Percentiles rank a stretch among this genome's conserved stretches.
These are phyloP conservation scores for Drosophila elegans DNA, from an alignment of 1,140 invertebrate genomes.

Conservation along the genomic window DNA sequence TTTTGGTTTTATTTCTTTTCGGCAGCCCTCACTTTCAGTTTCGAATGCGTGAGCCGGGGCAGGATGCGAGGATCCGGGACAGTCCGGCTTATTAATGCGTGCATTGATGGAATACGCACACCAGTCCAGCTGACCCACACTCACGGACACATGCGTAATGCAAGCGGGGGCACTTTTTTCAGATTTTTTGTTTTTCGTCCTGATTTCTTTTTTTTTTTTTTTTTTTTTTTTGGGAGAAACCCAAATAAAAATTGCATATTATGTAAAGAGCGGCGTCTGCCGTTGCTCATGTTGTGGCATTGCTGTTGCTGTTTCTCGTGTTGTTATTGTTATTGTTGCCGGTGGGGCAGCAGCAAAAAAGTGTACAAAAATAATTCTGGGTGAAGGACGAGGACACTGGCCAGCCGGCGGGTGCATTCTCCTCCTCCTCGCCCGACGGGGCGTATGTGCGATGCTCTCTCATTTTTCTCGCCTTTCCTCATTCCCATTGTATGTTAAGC, in stretches of 20 bases:
- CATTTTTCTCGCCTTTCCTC: constrained; percentile 50
- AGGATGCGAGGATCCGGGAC: constrained; percentile 25
- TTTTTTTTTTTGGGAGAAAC: constrained; percentile 47
- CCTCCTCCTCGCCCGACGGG: constrained; percentile 26
- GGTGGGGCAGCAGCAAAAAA: constrained; percentile 41
- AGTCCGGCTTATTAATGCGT: constrained; percentile 77
- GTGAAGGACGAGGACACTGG: constrained; percentile 81
- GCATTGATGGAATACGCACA: constrained; percentile 78
- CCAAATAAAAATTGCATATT: constrained; percentile 83
- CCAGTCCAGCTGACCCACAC: constrained; percentile 27
- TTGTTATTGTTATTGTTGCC: constrained; percentile 38
- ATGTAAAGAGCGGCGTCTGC: constrained; percentile 70
- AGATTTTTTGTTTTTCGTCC: constrained; percentile 14
- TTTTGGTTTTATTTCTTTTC: constrained; percentile 41
- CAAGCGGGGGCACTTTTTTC: constrained; percentile 26
- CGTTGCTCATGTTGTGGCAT: constrained; percentile 49
- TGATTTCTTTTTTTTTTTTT: constrained; percentile 37
- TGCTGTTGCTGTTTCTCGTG: constrained; percentile 8
- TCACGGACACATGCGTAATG: constrained; percentile 70
- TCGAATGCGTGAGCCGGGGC: constrained; percentile 41
- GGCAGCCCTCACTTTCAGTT: constrained; percentile 60
- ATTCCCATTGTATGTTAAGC: constrained; percentile 56
- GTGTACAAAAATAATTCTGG: constrained; percentile 83
- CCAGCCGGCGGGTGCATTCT: constrained; percentile 39
- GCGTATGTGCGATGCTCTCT: constrained; percentile 59